Evolutionary conservation across 2,888 invertebrate species (phyloP).

Genomic region (Pachymerium ferrugineum): DNA sequence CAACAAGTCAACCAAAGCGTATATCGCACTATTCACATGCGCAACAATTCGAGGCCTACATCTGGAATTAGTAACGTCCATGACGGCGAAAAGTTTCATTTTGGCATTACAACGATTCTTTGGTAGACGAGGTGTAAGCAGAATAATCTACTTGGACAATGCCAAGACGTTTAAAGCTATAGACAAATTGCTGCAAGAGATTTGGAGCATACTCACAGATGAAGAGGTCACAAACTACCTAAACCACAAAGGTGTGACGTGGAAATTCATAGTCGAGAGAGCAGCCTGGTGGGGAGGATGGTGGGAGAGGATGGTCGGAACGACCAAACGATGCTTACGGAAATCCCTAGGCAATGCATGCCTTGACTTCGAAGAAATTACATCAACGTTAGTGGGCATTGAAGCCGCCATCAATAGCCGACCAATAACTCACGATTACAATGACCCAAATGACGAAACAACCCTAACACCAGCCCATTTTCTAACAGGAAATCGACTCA

Average conservation of each 20-base stretch:
- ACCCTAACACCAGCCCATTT: conserved; percentile 21
- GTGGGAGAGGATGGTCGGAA: conserved; percentile 32
- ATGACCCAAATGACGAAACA: neutral
- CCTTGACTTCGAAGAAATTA: conserved; percentile 23
- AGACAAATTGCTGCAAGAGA: neutral
- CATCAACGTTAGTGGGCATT: neutral
- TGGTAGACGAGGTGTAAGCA: neutral
- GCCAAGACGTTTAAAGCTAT: conserved; percentile 33
- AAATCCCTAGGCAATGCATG: conserved; percentile 5
- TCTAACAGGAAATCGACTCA: neutral
- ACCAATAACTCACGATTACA: conserved; percentile 12
- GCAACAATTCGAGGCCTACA: neutral
- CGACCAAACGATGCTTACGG: conserved; percentile 24
- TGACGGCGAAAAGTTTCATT: conserved; percentile 25
- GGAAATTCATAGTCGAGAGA: conserved; percentile 32
- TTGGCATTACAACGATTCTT: conserved; percentile 30
- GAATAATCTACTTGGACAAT: conserved; percentile 30
- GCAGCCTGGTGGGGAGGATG: conserved; percentile 34
- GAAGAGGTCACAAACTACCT: neutral
- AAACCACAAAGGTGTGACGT: conserved; percentile 1
- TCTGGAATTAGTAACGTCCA: conserved; percentile 30
- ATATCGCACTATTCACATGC: neutral
- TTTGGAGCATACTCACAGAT: neutral
- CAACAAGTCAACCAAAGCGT: neutral
- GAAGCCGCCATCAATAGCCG: conserved; percentile 28